Percentiles rank a stretch among this genome's conserved stretches.
phyloP scores from a whole-genome alignment of 2,113 vertebrate species.

The Rutilus rutilus region DNA sequence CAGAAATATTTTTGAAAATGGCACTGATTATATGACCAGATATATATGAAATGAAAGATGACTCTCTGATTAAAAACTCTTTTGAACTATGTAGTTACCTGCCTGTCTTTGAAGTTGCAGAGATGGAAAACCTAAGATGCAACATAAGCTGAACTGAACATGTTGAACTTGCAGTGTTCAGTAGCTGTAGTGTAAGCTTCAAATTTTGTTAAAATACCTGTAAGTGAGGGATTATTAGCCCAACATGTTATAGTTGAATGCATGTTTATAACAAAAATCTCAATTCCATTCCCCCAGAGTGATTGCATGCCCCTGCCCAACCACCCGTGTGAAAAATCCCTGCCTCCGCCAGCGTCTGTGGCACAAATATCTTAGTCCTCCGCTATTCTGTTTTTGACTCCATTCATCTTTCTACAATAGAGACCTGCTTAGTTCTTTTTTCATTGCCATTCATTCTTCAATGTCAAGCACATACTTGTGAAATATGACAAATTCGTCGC shows the following conservation, averaged over 20 bases:
- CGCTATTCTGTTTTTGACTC: background rate
- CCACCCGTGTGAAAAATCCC: background rate
- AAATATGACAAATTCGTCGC: background rate
- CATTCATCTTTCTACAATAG: conserved; percentile 34
- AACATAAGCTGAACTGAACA: background rate
- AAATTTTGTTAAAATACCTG: background rate
- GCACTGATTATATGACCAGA: background rate
- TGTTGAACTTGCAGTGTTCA: background rate
- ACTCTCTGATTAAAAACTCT: conserved; percentile 2
- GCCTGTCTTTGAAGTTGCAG: background rate
- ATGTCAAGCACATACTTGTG: conserved; percentile 11
- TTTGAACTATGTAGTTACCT: background rate
- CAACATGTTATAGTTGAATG: background rate
- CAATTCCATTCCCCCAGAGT: background rate
- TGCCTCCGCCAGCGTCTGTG: background rate
- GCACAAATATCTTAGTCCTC: background rate
- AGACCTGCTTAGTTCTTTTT: background rate
- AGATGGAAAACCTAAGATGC: background rate
- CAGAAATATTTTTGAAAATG: background rate
- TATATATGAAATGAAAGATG: background rate
- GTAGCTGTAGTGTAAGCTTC: background rate
- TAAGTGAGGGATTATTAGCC: background rate
- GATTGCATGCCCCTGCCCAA: background rate
- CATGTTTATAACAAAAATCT: background rate
- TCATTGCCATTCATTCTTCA: background rate